Conservation (phyloP, 1,140 invertebrate species). For the Nilaparvata lugens region DNA sequence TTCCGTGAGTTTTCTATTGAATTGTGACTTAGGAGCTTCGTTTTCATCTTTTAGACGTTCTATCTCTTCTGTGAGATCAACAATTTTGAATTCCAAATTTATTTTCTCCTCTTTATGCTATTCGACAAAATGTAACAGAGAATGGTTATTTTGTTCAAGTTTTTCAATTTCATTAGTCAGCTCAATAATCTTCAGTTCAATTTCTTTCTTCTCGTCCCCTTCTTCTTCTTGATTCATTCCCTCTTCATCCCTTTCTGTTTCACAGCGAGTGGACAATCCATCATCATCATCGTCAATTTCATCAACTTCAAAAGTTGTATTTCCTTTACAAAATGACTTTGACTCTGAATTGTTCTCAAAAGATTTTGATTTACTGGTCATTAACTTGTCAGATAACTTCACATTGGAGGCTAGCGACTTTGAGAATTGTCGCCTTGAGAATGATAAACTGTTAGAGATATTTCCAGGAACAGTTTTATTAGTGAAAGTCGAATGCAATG, state of each 20-base stretch:
- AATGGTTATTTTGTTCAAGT: not conserved
- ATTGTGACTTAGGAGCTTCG: constrained; percentile 10
- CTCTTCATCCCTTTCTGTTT: constrained; percentile 27
- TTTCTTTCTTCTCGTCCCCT: constrained; percentile 26
- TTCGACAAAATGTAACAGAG: not conserved
- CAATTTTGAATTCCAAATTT: not conserved
- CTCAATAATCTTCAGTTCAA: constrained; percentile 29
- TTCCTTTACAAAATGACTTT: constrained; percentile 9
- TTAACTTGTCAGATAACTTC: not conserved
- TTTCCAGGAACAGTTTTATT: no score
- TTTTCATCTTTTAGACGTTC: constrained; percentile 24
- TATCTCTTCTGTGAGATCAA: not conserved
- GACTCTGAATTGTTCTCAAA: not conserved
- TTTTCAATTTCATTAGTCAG: constrained; percentile 1
- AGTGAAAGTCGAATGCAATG: no score
- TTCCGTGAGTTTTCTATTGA: no score
- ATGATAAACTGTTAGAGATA: no score
- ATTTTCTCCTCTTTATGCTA: not conserved
- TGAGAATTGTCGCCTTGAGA: not conserved
- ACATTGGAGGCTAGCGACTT: not conserved
- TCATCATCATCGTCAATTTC: no score
- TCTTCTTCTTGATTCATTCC: constrained; percentile 32
- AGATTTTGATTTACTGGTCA: not conserved
- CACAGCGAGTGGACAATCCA: constrained; percentile 30
- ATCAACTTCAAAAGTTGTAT: constrained; percentile 23